Evolutionary conservation across 2,797 vertebrate species (phyloP), one percentile per base, ranked within the genome.

Genomic region (Bryconaethiops microstoma): DNA sequence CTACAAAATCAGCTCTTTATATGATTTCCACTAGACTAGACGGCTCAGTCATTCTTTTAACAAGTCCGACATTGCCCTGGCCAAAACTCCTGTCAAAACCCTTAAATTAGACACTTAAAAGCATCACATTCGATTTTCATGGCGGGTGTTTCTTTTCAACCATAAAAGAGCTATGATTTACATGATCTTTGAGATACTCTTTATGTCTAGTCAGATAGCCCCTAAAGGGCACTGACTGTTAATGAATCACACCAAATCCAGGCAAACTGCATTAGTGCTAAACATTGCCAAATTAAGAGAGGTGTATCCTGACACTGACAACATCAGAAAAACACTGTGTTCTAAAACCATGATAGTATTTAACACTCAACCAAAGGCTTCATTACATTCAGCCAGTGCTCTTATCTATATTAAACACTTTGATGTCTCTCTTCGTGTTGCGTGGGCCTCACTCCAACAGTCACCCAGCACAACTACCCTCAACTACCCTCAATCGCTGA

Each of bases 1-100:
- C 60, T 60, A 59, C 45, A 45, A 74, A 60, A 60, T 73, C 54
- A 74, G 23, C 54, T 59, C 72, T 60, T 74, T 55, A 74, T 25
- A 60, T 42, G 39, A 74, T 74, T 62, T 74, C 57, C 19, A 60
- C 35, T 60, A 74, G 72, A 74, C 55, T 45, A 21, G 55, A 74
- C 35, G 8, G 19, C 35, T 42, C 72, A 73, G 54, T 59, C 25
- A 19, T 73, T 17, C 14, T 40, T 73, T 57, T 59, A 73, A 40
- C 52, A 55, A 40, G 52, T 73, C 17, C 52, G 55, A 52, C 50
- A 39, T 25, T 55, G 19, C 6, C 48, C 14, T 55, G 71, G 21
- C 42, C 52, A 39, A n/a, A 73, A 40, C 52, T 40, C 17, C 52
- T 40, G 35, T 57, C 71, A 59, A 13, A n/a, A 21, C 10, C 55